These are phyloP conservation scores for Bradynema listronoti DNA, from an alignment of 1,140 invertebrate species.

Conservation along the genomic window DNA sequence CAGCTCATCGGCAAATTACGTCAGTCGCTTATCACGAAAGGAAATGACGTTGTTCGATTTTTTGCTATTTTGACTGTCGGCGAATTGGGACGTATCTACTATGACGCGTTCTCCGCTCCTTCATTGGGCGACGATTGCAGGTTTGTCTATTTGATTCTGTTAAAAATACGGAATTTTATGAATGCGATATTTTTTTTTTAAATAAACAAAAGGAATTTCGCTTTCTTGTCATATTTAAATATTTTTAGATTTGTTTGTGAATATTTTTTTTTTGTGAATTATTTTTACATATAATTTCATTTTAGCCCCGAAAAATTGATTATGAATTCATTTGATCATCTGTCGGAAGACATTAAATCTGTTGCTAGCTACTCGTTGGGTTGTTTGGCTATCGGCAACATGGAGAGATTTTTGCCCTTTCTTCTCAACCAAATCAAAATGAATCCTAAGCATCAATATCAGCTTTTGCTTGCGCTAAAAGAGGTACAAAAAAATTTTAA, in stretches of 20 bases:
- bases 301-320: slow-evolving; percentile 41
- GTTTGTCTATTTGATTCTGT: too few relatives aligned
- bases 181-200: too few relatives aligned
- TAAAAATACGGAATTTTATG: too few relatives aligned
- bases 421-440: slow-evolving; percentile 85
- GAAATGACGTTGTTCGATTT: slow-evolving; percentile 65
- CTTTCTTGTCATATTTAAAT: too few relatives aligned
- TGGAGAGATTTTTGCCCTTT: slow-evolving; percentile 84
- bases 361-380: slow-evolving; percentile 92
- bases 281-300: too few relatives aligned
- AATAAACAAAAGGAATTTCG: too few relatives aligned
- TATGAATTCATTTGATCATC: slow-evolving; percentile 59
- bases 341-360: slow-evolving; percentile 71
- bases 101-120: slow-evolving; percentile 31
- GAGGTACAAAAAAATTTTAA: slow-evolving; percentile 66
- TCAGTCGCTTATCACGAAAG: slow-evolving; percentile 59
- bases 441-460: slow-evolving; percentile 86
- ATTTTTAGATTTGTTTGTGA: too few relatives aligned
- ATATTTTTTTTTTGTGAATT: too few relatives aligned
- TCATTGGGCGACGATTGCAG: too few relatives aligned
- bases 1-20: slow-evolving; percentile 58
- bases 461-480: slow-evolving; percentile 89
- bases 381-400: slow-evolving; percentile 78
- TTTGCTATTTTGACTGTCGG: slow-evolving; percentile 87
- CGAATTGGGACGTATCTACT: slow-evolving; percentile 75